Base-by-base conservation (phyloP, 1,140 invertebrate genomes). In the Drosophila ogumai region DNA sequence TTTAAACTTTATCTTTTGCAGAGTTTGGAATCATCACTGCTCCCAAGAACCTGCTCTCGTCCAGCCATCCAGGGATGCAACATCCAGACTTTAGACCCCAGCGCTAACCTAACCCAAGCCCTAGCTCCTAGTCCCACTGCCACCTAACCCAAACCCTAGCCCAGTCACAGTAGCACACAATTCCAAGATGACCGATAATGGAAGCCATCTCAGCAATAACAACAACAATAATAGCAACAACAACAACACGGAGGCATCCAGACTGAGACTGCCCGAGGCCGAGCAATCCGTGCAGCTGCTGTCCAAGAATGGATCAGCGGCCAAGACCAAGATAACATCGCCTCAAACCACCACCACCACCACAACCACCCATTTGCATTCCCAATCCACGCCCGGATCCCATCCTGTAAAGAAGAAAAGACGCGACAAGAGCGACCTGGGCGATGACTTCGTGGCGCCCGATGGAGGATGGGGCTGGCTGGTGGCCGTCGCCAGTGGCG, bases 391-490 rank as follows among this genome's bases (percentile, higher is more conserved):
- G n/a, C 44, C 65, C 10, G 25, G 19, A n/a, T n/a, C 73, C 6
- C 61, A 55, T 49, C 57, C 38, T 15, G 57, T 44, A 28, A 92
- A 92, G 25, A 92, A 92, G 78, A 91, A 90, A 60, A 75, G 66
- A 15, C 81, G 87, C 28, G 87, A 92, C 58, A 92, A 93, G 67
- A 91, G 90, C 68, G 92, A 93, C 71, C 75, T 92, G 36, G 92
- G 92, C 46, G 90, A 92, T 41, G 73, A 92, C 56, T 92, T 92
- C 67, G 86, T 92, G 68, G 81, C 91, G 49, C 91, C 91, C 54
- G 90, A 92, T 49, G 91, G 92, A n/a, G 90, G 92, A 28, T 92
- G 91, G 91, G 90, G 92, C 38, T 93, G 92, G 92, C 47, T 93
- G 46, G 91, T 93, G 55, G 77, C 82, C 63, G n/a, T 93, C 32